Evolutionary conservation across 37 sponge, comb jelly and placozoan genomes (phyloP).

Genomic region (Cliona cf. orientalis): DNA sequence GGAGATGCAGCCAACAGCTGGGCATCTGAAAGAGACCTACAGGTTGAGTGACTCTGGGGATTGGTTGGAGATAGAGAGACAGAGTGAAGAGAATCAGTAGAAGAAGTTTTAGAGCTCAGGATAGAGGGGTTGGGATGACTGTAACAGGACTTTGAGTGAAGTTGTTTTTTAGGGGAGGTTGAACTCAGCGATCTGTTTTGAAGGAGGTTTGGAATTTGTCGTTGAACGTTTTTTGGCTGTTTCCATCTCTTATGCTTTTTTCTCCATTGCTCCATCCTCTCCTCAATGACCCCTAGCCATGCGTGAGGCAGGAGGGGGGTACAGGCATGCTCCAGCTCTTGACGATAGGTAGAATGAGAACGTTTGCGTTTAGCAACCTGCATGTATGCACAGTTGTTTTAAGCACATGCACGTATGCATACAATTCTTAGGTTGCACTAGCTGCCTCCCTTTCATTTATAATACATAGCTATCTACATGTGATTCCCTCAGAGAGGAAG

Average conservation of each 20-base stretch:
- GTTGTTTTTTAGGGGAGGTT: no score
- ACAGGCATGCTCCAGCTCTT: conserved; percentile 35
- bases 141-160: not conserved
- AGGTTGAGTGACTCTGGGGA: not conserved
- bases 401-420: not conserved
- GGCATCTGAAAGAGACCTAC: conserved; percentile 10
- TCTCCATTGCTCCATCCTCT: conserved; percentile 45
- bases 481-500: no score
- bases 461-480: no score
- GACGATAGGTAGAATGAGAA: not conserved
- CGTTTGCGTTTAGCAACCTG: conserved; percentile 12
- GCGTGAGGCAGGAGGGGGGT: conserved; percentile 29
- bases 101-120: no score
- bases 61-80: not conserved
- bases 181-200: no score
- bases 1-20: conserved; percentile 38
- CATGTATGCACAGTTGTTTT: not conserved
- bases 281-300: conserved; percentile 32
- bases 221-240: not conserved
- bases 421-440: not conserved
- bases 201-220: no score
- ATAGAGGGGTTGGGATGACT: not conserved
- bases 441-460: not conserved
- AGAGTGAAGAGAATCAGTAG: no score
- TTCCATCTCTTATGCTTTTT: not conserved